Evolutionary conservation across 2,888 invertebrate genomes (phyloP).

Genomic region (Pristionchus entomophagus): DNA sequence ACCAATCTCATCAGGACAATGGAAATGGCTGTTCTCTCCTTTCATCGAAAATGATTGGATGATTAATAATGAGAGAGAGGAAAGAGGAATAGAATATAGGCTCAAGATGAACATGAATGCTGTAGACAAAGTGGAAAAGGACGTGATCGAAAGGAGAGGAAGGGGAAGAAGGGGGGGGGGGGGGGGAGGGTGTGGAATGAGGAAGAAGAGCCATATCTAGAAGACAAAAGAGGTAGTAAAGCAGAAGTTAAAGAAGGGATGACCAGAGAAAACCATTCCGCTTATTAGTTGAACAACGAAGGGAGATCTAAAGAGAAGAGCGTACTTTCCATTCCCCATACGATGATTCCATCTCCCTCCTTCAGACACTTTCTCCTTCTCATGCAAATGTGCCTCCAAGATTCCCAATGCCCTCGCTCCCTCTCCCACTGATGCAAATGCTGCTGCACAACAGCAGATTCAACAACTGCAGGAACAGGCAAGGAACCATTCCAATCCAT

Average conservation of each 20-base stretch:
- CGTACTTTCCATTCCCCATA: not conserved
- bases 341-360: too few relatives aligned
- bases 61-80: not conserved
- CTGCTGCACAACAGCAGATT: constrained; percentile 73
- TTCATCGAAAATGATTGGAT: not conserved
- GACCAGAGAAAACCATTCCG: not conserved
- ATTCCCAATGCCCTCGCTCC: constrained; percentile 55
- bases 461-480: constrained; percentile 71
- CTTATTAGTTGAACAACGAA: not conserved
- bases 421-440: constrained; percentile 68
- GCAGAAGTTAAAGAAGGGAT: not conserved
- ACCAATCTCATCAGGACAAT: not conserved
- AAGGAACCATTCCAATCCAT: not conserved
- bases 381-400: constrained; percentile 62
- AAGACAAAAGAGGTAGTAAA: not conserved
- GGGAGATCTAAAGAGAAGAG: not conserved
- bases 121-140: not conserved
- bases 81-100: not conserved
- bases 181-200: too few relatives aligned
- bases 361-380: constrained; percentile 61
- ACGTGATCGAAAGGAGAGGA: not conserved
- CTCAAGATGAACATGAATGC: not conserved
- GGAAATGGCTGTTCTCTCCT: not conserved
- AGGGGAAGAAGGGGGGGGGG: too few relatives aligned
- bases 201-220: not conserved